Evolutionary conservation across 2,113 vertebrate genomes (phyloP), one percentile per base, ranked within the genome.

Genomic region (Trochalopteron elliotii): DNA sequence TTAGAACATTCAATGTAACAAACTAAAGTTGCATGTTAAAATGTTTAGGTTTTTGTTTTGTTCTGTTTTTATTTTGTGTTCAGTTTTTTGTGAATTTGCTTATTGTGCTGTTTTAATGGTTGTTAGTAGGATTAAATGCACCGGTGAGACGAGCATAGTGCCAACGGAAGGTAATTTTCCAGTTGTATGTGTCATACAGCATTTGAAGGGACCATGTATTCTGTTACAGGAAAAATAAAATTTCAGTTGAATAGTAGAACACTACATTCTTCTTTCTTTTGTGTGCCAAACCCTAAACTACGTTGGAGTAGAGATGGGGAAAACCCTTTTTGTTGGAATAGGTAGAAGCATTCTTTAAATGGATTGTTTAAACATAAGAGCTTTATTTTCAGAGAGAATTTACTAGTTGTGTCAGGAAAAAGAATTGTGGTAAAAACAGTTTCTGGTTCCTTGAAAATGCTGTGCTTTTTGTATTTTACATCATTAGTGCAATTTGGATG

Each of bases 391-490:
- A 94, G 90, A 85, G 60, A 80, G 94, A 89, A 93, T 87, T 64
- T 89, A 96, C 37, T 94, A 92, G 84, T 94, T 94, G 83, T 5
- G n/a, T 92, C 91, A 95, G 92, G 89, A 74, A 89, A 93, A 96
- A 75, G 17, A 87, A 85, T 89, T 91, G 78, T 3, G 18, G 27
- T 87, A 25, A 74, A 95, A 97, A 70, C 94, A 96, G 92, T 97
- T 95, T 97, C 98, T 98, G 98, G 98, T 98, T 98, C 98, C 98
- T 98, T 98, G 98, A 96, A 98, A 98, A 98, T 98, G 98, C 97
- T 98, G 98, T 98, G 94, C 86, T 97, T 96, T 95, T 96, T 96
- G 97, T 98, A 97, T 94, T 97, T 96, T 97, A 97, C 96, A 98
- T 96, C 97, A 94, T 97, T 97, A 98, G 98, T 98, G 98, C 98